A percentile compares a stretch with the other conserved stretches of the same genome.
Conservation (phyloP, 1,140 invertebrate genomes). For the Leptoteleia sp. region DNA sequence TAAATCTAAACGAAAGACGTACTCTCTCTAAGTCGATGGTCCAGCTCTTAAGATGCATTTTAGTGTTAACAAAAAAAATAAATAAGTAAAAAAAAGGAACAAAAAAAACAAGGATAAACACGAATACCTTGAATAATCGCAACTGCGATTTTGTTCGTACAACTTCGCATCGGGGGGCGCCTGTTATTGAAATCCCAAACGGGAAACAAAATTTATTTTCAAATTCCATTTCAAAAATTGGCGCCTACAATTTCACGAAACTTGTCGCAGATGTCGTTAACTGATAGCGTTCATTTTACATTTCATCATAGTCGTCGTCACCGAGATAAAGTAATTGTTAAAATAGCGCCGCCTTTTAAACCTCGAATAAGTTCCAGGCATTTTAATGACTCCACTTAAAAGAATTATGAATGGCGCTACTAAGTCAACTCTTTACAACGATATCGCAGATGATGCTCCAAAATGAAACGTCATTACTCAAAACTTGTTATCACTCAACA, state of each 20-base stretch:
- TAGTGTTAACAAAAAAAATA: conserved; percentile 57
- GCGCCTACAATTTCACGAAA: conserved; percentile 9
- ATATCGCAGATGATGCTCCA: not conserved
- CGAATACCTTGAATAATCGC: conserved; percentile 24
- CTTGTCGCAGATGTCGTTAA: conserved; percentile 6
- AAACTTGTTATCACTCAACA: not conserved
- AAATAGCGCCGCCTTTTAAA: too few species aligned
- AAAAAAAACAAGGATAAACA: conserved; percentile 8
- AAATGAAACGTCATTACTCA: not conserved
- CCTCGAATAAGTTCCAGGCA: too few species aligned
- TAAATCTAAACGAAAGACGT: conserved; percentile 28
- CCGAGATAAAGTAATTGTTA: too few species aligned
- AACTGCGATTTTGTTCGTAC: conserved; percentile 12
- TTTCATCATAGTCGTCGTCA: too few species aligned
- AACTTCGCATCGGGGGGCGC: conserved; percentile 23
- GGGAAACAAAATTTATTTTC: conserved; percentile 31
- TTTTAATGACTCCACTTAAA: too few species aligned
- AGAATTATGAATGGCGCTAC: conserved; percentile 2
- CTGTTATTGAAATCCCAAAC: conserved; percentile 18
- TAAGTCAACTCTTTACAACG: conserved; percentile 1
- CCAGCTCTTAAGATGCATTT: conserved; percentile 71
- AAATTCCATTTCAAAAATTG: conserved; percentile 43
- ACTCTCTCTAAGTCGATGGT: conserved; percentile 56
- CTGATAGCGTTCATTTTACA: not conserved
- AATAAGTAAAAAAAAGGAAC: too few species aligned